Percentiles rank a stretch among this genome's conserved stretches.
Evolutionary conservation across 2,113 vertebrate genomes (phyloP).

Genomic region (Aepyceros melampus): DNA sequence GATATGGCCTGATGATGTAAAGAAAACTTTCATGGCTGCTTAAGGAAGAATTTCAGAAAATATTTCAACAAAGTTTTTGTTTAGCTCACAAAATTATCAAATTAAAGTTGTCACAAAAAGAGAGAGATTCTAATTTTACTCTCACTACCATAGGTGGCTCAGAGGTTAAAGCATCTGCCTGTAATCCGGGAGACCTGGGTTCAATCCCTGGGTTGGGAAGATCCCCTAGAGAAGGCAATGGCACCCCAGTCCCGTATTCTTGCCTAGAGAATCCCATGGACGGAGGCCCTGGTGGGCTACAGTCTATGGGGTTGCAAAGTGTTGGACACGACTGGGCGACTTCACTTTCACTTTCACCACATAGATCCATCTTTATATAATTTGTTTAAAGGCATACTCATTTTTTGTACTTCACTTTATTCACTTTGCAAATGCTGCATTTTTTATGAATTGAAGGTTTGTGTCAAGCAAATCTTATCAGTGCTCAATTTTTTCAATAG

Average conservation of each 20-base stretch:
- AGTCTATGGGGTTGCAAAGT: too few species aligned
- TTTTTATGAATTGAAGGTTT: background rate
- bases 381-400: background rate
- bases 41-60: background rate
- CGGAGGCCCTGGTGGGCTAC: too few species aligned
- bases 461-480: background rate
- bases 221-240: too few species aligned
- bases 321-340: rapidly evolving
- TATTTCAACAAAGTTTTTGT: background rate
- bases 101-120: background rate
- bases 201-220: too few species aligned
- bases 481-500: background rate
- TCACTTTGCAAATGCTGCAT: background rate
- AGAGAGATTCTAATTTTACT: background rate
- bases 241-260: too few species aligned
- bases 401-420: background rate
- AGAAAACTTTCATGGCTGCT: background rate
- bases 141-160: too few species aligned
- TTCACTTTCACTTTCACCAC: too few species aligned
- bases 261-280: too few species aligned
- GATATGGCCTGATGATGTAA: background rate
- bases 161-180: too few species aligned
- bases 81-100: background rate
- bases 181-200: too few species aligned
- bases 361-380: background rate